Conservation (phyloP, 2,797 vertebrate genomes). For the Microctenopoma steveboyesi region DNA sequence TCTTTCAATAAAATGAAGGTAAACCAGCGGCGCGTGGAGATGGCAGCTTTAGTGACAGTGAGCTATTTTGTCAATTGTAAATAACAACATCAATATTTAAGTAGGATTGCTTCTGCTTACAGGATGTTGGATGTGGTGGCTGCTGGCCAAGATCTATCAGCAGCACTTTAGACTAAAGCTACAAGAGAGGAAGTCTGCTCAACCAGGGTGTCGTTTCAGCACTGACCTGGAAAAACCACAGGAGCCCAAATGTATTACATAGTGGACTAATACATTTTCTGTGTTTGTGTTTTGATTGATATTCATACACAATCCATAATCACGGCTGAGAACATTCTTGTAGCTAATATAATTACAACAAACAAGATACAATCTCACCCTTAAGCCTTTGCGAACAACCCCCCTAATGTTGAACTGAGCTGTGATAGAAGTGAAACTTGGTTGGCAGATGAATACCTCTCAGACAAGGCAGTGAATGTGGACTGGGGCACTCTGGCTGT, state of each 20-base stretch:
- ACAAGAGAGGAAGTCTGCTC: background rate
- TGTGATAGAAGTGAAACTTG: background rate
- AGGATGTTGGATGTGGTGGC: slow-evolving; percentile 25
- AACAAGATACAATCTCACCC: background rate
- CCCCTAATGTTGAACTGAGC: background rate
- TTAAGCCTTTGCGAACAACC: background rate
- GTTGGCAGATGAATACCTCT: slow-evolving; percentile 15
- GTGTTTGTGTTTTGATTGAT: background rate
- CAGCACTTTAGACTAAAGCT: slow-evolving; percentile 1
- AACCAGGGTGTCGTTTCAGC: background rate
- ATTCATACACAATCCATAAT: background rate
- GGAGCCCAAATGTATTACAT: background rate
- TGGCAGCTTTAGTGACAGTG: slow-evolving; percentile 3
- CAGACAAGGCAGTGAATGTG: slow-evolving; percentile 31
- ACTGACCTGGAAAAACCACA: background rate
- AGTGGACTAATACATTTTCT: background rate
- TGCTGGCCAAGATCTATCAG: slow-evolving; percentile 9
- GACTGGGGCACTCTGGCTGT: slow-evolving; percentile 51
- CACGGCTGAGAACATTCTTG: background rate
- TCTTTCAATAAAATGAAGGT: slow-evolving; percentile 5
- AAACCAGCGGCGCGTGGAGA: slow-evolving; percentile 5
- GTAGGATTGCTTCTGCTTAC: slow-evolving; percentile 14
- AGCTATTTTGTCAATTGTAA: slow-evolving; percentile 11
- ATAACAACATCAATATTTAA: slow-evolving; percentile 37
- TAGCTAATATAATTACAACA: background rate